Percentiles rank a stretch among this genome's conserved stretches.
phyloP scores from a whole-genome alignment of 2,113 vertebrate genomes.

The Nerophis ophidion region DNA sequence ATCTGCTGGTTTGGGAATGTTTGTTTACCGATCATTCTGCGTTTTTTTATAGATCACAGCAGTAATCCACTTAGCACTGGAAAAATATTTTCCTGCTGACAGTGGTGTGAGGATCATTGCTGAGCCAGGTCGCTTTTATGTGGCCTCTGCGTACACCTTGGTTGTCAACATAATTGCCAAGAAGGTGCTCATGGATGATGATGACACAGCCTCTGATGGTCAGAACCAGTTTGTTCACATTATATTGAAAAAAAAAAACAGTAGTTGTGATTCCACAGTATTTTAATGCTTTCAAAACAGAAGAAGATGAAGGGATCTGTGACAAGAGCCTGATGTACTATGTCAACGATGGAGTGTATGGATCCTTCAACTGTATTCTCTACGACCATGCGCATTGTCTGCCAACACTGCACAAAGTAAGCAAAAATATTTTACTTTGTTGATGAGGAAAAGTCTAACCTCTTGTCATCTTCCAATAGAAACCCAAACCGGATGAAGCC shows the following conservation, averaged over 20 bases:
- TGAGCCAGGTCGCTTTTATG: slow-evolving; percentile 94
- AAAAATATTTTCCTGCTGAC: slow-evolving; percentile 90
- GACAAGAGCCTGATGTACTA: slow-evolving; percentile 95
- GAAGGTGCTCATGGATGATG: slow-evolving; percentile 85
- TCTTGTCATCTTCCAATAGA: slow-evolving; percentile 57
- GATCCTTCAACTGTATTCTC: slow-evolving; percentile 95
- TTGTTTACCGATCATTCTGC: not conserved
- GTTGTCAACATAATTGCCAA: slow-evolving; percentile 97
- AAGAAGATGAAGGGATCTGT: slow-evolving; percentile 80
- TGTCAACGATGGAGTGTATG: slow-evolving; percentile 96
- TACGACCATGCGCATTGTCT: slow-evolving; percentile 92
- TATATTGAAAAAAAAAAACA: not conserved
- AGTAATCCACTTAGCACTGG: slow-evolving; percentile 88
- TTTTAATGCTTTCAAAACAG: slow-evolving; percentile 51
- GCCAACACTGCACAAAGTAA: slow-evolving; percentile 85
- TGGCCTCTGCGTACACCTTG: slow-evolving; percentile 89
- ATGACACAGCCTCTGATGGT: slow-evolving; percentile 81
- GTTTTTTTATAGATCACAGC: slow-evolving; percentile 74
- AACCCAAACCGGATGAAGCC: slow-evolving; percentile 87
- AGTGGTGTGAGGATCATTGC: slow-evolving; percentile 83
- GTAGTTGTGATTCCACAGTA: not conserved
- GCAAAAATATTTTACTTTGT: not conserved
- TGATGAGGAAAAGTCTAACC: not conserved
- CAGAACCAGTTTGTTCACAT: slow-evolving; percentile 1
- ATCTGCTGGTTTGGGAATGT: not conserved